Conservation (phyloP, 1,140 invertebrate genomes). For the Berghia stephanieae region DNA sequence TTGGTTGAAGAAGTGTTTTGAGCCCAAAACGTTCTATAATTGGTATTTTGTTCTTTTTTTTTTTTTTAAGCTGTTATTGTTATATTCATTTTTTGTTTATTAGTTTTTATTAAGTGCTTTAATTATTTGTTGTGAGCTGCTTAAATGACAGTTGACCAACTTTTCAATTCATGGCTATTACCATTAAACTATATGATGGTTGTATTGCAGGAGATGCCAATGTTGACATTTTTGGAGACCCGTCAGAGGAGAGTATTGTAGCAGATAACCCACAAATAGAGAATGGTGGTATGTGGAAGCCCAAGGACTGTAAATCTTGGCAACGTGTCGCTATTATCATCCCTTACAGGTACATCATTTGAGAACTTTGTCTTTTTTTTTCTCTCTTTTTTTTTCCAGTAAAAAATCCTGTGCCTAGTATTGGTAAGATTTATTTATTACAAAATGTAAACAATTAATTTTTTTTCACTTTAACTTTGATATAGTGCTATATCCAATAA, state of each 20-base stretch:
- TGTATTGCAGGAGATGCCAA: slow-evolving; percentile 39
- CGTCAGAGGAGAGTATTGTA: slow-evolving; percentile 38
- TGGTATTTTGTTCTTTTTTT: neutral
- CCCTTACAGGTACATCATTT: no score
- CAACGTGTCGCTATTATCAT: slow-evolving; percentile 70
- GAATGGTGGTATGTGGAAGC: slow-evolving; percentile 78
- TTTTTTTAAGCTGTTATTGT: neutral
- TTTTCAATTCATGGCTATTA: neutral
- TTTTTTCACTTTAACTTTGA: no score
- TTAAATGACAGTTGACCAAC: neutral
- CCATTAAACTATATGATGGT: neutral
- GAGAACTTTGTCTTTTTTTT: no score
- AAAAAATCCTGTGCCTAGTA: no score
- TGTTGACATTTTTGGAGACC: slow-evolving; percentile 49
- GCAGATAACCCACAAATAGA: slow-evolving; percentile 43
- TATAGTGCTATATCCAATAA: no score
- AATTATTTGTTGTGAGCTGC: neutral
- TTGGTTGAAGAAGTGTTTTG: neutral
- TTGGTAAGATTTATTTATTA: no score
- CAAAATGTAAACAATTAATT: no score
- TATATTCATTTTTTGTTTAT: neutral
- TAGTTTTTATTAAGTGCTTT: neutral
- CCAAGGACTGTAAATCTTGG: slow-evolving; percentile 77
- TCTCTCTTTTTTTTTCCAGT: no score
- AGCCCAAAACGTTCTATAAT: neutral